Evolutionary conservation across 2,888 invertebrate species (phyloP), one percentile per base, ranked within the genome.

Genomic region (Drosophila phalerata): DNA sequence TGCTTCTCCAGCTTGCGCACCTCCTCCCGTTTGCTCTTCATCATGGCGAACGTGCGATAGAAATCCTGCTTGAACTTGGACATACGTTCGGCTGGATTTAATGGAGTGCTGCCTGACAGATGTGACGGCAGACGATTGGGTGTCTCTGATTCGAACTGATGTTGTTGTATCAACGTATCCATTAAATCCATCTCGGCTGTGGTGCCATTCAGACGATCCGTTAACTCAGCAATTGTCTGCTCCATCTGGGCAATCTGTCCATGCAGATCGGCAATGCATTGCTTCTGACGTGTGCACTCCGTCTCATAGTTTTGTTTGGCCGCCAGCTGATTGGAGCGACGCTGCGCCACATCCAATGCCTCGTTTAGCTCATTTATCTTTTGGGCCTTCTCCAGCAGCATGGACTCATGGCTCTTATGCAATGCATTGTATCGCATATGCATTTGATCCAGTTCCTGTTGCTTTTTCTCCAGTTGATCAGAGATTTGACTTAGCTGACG

Each of bases 321-420:
- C 13, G 87, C 68, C 1, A 93, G 73, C 68, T 93, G 92, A 9
- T 93, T 91, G 73, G 92, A 93, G 42, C 93, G 93, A 8, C 91
- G 77, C 77, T 96, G 96, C 0, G 95, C 94, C 6, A 94, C 93
- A 70, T 95, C 94, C 49, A 96, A 79, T 22, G 94, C 95, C 22
- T 92, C 92, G 0, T 94, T 94, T n/a, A 96, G 80, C 47, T 94
- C 93, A 90, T 95, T 95, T 66, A 95, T 95, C 15, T 94, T 94
- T 0, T 93, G 93, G 0, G 94, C 94, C 73, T 95, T 95, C 43
- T 95, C 95, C 49, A 94, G 93, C 45, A 95, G 84, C 71, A 95
- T 92, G 4, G 93, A 92, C 82, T 95, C 95, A 56, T 95, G 94
- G 17, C 94, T 94, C 71, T 93, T 92, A 52, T 95, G 94, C 2